Evolutionary conservation across 1,140 invertebrate genomes (phyloP), one percentile per base, ranked within the genome.

Genomic region (Trachymyrmex septentrionalis): DNA sequence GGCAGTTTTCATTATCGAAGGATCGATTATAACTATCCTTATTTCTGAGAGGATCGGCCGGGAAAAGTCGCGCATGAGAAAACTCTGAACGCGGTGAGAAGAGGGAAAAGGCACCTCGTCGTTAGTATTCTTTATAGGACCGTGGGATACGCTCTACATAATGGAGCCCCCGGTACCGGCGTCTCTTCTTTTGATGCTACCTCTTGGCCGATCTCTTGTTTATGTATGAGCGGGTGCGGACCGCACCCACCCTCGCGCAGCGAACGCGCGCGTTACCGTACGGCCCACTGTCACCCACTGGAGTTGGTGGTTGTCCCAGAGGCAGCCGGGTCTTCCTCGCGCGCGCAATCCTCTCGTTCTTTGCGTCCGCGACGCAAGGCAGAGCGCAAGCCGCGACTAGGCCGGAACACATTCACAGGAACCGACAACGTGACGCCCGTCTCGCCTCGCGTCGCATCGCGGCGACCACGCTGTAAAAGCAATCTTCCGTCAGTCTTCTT

Each of bases 51-150:
- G 27, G 55, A 81, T 72, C 21, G 30, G 27, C 10, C 0, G 44
- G 34, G 24, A 59, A 48, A 16, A 24, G 5, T 16, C 6, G 57
- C 30, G 21, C 63, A 72, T 34, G 75, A 78, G 27, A 63, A 91
- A 92, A 87, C 87, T 85, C 87, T 88, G 90, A 80, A 61, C 69
- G 55, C 88, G 73, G 72, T 81, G 14, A 50, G 48, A 50, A 50
- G 87, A 93, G 91, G 87, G 91, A 94, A 92, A 95, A 93, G 93
- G 93, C 69, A 38, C 92, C 92, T 89, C 93, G 94, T 95, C 94
- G 94, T 95, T 95, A 95, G 94, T 95, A 95, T 95, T 95, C 94
- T 95, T 95, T 93, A 95, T 95, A 94, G 94, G 91, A 92, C 90
- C 92, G 93, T 93, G 93, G 93, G 93, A 95, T 95, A 94, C 93